Evolutionary conservation across 37 sponge, comb jelly and placozoan species (phyloP), one percentile per base, ranked within the genome.

Genomic region (Petrosia ficiformis): DNA sequence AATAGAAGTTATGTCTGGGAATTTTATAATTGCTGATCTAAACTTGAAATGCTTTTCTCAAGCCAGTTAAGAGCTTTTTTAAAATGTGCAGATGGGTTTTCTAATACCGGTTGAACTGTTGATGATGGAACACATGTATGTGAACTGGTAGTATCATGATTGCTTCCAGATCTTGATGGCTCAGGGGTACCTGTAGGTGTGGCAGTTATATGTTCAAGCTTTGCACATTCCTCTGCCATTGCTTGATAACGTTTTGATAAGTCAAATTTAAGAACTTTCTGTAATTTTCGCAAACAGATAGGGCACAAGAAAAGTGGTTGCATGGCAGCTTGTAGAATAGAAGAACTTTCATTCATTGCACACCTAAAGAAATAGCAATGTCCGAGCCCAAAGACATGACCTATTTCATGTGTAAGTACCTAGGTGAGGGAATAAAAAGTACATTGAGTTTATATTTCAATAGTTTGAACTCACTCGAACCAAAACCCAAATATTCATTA

Each of bases 231-330:
- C 22, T 87, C 76, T 28, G 5, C n/a, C 29, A 87, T 42, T 16
- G 42, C 28, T 25, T 42, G 8, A 73, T 89, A 95, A 4, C 92
- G 70, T 25, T 81, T 68, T 0, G 39, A 19, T 4, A 87, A 57
- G 65, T 92, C 80, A 59, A 92, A 96, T 57, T 80, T 83, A 38
- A 96, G 68, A 6, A 73, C 78, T 43, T 89, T 86, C 36, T 74
- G 75, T 36, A 96, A 74, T 76, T 96, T 96, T 40, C 89, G 68
- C 40, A 96, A 72, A 39, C 97, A 96, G 30, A 92, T 54, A 22
- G 97, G 97, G 70, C 97, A 96, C 68, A 96, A 86, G 76, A 89
- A 89, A 24, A 87, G 71, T 10, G 90, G 85, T 73, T 92, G 90
- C 0, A 76, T 69, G 44, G 85, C 87, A 57, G 91, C 91, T 48